phyloP scores from a whole-genome alignment of 2,113 vertebrate species.

The Grantiella picta region DNA sequence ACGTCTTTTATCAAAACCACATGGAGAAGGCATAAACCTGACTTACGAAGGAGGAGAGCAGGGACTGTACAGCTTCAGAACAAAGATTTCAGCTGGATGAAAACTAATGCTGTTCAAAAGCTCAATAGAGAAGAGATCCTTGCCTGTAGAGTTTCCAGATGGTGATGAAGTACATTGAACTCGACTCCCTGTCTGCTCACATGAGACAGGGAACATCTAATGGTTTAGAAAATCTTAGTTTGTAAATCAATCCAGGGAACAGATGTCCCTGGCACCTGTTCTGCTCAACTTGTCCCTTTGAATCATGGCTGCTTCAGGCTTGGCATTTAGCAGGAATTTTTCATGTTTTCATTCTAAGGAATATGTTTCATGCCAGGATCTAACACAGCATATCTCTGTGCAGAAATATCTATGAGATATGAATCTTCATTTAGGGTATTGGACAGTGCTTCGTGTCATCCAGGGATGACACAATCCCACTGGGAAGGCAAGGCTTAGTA shows the following conservation, averaged over 20 bases:
- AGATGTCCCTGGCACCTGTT: slow-evolving; percentile 42
- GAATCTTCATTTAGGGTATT: neutral
- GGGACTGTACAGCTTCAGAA: slow-evolving; percentile 30
- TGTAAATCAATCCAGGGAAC: slow-evolving; percentile 23
- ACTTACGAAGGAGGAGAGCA: neutral
- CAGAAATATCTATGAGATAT: neutral
- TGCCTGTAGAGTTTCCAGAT: slow-evolving; percentile 45
- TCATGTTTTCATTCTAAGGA: slow-evolving; percentile 5
- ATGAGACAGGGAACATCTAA: neutral
- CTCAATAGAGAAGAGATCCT: neutral
- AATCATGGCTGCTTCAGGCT: slow-evolving; percentile 14
- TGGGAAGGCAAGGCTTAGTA: neutral
- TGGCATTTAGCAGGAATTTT: slow-evolving; percentile 36
- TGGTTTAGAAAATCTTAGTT: slow-evolving; percentile 10
- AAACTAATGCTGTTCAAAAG: slow-evolving; percentile 30
- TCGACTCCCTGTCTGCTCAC: neutral
- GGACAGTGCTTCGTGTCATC: neutral
- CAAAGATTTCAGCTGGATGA: slow-evolving; percentile 46
- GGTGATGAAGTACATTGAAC: neutral
- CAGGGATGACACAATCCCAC: neutral
- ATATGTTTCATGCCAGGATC: neutral
- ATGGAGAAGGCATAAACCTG: slow-evolving; percentile 32
- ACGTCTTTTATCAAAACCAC: slow-evolving; percentile 7
- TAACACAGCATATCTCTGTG: neutral
- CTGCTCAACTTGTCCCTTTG: slow-evolving; percentile 35